phyloP scores from a whole-genome alignment of 2,888 invertebrate genomes.

The Chloroclysta siterata region DNA sequence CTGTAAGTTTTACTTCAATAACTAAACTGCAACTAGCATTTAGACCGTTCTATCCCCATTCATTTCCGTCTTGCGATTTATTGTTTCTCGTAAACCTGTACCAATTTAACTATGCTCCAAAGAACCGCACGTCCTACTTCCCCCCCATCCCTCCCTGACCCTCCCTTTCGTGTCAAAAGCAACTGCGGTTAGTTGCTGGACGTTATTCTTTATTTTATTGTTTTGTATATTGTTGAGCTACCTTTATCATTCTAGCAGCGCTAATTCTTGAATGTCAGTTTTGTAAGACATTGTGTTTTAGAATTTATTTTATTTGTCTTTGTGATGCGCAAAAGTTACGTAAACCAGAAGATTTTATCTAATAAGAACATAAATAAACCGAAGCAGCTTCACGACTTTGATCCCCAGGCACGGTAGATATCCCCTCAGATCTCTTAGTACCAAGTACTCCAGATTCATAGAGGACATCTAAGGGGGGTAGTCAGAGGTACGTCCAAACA shows the following conservation, averaged over 20 bases:
- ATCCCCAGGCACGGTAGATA: too few relatives aligned
- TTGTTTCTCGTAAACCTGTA: conserved; percentile 8
- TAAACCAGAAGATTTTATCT: too few relatives aligned
- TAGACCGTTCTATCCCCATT: neutral
- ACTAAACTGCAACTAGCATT: neutral
- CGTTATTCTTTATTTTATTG: conserved; percentile 50
- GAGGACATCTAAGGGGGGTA: too few relatives aligned
- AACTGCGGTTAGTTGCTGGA: conserved; percentile 48
- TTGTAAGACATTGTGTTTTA: conserved; percentile 1
- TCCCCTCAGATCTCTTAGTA: too few relatives aligned
- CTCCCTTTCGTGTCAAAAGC: conserved; percentile 49
- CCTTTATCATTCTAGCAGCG: conserved; percentile 41
- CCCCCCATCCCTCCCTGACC: conserved; percentile 28
- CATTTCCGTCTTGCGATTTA: neutral
- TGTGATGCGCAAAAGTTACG: neutral
- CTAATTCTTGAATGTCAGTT: conserved; percentile 26
- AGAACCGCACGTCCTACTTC: conserved; percentile 6
- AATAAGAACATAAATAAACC: too few relatives aligned
- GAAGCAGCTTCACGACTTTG: too few relatives aligned
- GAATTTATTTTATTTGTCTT: neutral
- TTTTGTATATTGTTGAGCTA: conserved; percentile 44
- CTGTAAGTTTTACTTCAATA: neutral
- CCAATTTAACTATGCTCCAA: conserved; percentile 5
- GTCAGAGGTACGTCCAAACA: too few relatives aligned
- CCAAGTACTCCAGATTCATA: too few relatives aligned